Base-by-base conservation (phyloP, 1,140 invertebrate genomes). In the Neodiprion virginianus region DNA sequence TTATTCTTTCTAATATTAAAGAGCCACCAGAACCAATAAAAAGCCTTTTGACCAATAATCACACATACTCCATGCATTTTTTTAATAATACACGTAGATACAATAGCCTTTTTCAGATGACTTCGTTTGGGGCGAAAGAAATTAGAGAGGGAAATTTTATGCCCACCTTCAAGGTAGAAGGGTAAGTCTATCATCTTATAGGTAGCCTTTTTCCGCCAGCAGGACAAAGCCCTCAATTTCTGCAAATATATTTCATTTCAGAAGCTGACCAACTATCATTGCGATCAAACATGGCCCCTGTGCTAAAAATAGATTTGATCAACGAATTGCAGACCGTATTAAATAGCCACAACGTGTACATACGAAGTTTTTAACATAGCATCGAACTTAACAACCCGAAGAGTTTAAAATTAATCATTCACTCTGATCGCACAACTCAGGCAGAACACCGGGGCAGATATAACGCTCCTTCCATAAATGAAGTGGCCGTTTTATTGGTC, bases 191-290 rank as follows among this genome's bases (percentile, higher is more conserved):
- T 72, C 85, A 87, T 69, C 69, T 79, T 65, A 81, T 83, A 69
- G 84, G 85, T n/a, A 78, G 74, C 7, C 67, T 87, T 12, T 71
- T 87, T n/a, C 85, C 85, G 53, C 53, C 71, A 74, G 28, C 66
- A 67, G 28, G 78, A 69, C 21, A 77, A 69, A 17, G 81, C 9
- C 75, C 74, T 12, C 78, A 81, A 78, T 88, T 85, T 79, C 71
- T 87, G 9, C 83, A 88, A 80, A 84, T 87, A 78, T 86, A 87
- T 81, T 87, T 87, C 76, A 80, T 86, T 70, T 81, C 80, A 14
- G 74, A 83, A 70, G 67, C 74, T 48, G 73, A 80, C 40, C 69
- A 40, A 50, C 23, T 81, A 77, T 71, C 67, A 61, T 80, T 75
- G 72, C 82, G 49, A 78, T 28, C 3, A 40, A 28, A 28, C 77